phyloP scores from a whole-genome alignment of 2,113 vertebrate species.

The Gasterosteus aculeatus region DNA sequence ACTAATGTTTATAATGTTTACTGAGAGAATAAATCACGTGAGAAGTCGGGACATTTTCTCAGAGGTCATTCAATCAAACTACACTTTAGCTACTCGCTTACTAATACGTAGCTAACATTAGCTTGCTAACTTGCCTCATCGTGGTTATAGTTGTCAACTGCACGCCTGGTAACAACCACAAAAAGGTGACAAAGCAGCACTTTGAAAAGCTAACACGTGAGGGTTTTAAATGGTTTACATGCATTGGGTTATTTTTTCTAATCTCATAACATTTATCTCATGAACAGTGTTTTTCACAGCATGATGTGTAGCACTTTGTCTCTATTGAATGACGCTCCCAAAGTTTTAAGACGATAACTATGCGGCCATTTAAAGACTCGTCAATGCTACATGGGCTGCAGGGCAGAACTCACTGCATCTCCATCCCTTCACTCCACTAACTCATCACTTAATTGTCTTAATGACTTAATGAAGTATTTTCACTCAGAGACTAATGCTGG shows the following conservation, averaged over 20 bases:
- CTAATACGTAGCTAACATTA: too few relatives aligned
- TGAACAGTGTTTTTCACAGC: neutral
- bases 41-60: too few relatives aligned
- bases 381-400: slow-evolving; percentile 28
- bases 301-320: neutral
- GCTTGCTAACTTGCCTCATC: neutral
- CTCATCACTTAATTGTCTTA: slow-evolving; percentile 70
- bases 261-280: neutral
- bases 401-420: slow-evolving; percentile 33
- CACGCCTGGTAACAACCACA: neutral
- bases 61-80: too few relatives aligned
- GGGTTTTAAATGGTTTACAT: neutral
- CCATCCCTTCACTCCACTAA: slow-evolving; percentile 41
- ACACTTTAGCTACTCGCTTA: neutral
- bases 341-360: slow-evolving; percentile 45
- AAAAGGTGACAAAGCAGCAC: neutral
- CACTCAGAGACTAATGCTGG: slow-evolving; percentile 19
- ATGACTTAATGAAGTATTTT: slow-evolving; percentile 67
- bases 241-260: neutral
- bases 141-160: neutral
- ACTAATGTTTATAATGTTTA: too few relatives aligned
- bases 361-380: slow-evolving; percentile 30
- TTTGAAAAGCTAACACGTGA: neutral
- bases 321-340: slow-evolving; percentile 19
- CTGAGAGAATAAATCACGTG: too few relatives aligned